phyloP scores from a whole-genome alignment of 1,140 invertebrate genomes.

The Drosophila quadrilineata region DNA sequence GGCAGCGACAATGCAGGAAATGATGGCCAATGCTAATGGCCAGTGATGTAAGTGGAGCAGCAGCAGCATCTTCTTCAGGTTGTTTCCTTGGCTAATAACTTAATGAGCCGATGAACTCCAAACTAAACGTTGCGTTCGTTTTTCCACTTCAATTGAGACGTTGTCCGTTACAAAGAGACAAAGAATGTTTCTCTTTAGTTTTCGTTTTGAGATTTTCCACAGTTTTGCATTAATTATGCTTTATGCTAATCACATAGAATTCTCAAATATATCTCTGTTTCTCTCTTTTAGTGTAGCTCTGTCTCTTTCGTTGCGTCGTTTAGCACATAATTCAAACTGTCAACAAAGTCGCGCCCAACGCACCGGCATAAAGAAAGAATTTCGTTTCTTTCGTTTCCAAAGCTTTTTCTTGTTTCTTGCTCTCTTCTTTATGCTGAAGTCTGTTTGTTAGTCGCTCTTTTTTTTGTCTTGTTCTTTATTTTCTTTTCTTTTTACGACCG shows the following conservation, averaged over 20 bases:
- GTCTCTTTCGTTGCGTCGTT: constrained; percentile 45
- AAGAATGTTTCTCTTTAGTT: constrained; percentile 25
- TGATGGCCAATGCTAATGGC: constrained; percentile 67
- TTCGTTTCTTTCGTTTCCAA: constrained; percentile 22
- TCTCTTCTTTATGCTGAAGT: constrained; percentile 9
- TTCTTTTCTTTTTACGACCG: constrained; percentile 47
- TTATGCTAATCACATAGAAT: constrained; percentile 65
- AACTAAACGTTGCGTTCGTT: constrained; percentile 1
- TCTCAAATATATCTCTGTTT: constrained; percentile 34
- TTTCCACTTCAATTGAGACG: not conserved
- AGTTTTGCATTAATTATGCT: constrained; percentile 61
- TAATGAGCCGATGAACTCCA: constrained; percentile 43
- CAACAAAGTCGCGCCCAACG: constrained; percentile 73
- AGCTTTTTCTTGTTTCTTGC: not conserved
- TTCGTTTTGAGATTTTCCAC: constrained; percentile 14
- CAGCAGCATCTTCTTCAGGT: constrained; percentile 62
- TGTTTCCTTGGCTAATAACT: constrained; percentile 30
- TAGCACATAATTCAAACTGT: constrained; percentile 66
- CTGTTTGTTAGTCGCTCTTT: not conserved
- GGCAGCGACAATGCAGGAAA: constrained; percentile 63
- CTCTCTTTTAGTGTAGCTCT: constrained; percentile 21
- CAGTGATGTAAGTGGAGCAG: constrained; percentile 77
- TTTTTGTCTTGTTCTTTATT: not conserved
- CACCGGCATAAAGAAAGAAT: constrained; percentile 33
- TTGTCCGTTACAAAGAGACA: constrained; percentile 32